Percentiles rank a stretch among this genome's conserved stretches.
Evolutionary conservation across 2,888 invertebrate genomes (phyloP).

Genomic region (Apamea anceps): DNA sequence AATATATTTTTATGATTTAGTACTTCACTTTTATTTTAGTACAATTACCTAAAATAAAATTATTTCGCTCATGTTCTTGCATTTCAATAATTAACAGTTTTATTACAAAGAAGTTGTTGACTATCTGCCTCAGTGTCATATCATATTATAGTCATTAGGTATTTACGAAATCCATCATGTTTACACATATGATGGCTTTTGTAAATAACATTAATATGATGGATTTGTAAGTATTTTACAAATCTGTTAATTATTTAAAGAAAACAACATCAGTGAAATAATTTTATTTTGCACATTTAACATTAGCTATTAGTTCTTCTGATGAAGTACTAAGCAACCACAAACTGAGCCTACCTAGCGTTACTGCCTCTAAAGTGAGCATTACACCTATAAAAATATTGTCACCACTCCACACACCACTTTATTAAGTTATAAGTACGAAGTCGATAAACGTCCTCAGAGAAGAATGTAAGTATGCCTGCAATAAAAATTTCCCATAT

Average conservation of each 20-base stretch:
- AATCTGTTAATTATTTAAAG: background rate
- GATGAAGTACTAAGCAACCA: background rate
- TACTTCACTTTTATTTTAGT: conserved; percentile 3
- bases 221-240: background rate
- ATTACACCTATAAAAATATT: background rate
- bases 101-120: background rate
- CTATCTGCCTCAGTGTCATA: background rate
- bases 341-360: background rate
- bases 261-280: background rate
- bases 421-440: background rate
- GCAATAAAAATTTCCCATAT: background rate
- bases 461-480: background rate
- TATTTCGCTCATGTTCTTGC: background rate
- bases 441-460: background rate
- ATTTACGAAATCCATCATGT: background rate
- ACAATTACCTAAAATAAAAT: background rate
- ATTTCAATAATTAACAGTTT: background rate
- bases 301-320: background rate
- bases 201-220: too few species aligned
- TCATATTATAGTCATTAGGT: background rate
- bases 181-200: background rate
- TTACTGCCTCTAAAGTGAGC: background rate
- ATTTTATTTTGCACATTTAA: too few species aligned
- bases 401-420: too few species aligned
- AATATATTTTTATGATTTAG: conserved; percentile 6